phyloP scores from a whole-genome alignment of 1,140 invertebrate genomes.

The Habropoda laboriosa region DNA sequence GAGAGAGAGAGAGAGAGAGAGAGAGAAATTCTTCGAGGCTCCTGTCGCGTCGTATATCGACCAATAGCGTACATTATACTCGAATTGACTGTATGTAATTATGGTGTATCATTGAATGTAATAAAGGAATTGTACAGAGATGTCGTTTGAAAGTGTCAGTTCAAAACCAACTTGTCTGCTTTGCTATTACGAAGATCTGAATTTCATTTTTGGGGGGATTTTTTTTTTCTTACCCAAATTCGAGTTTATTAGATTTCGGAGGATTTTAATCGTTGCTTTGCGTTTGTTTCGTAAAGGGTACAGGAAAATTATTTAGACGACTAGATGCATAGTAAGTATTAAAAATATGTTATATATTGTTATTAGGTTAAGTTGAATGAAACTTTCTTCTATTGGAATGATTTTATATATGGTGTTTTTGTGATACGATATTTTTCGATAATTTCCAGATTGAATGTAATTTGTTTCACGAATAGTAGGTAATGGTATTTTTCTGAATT shows the following conservation, averaged over 20 bases:
- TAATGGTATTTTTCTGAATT: not conserved
- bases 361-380: no score
- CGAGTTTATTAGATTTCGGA: no score
- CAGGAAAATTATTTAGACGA: not conserved
- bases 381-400: no score
- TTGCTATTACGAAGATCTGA: not conserved
- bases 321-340: not conserved
- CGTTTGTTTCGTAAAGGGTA: no score
- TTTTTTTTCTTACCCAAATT: not conserved
- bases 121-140: slow-evolving; percentile 43
- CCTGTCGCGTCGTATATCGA: not conserved
- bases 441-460: no score
- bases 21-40: not conserved
- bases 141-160: not conserved
- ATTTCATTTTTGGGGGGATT: not conserved
- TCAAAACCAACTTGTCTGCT: not conserved
- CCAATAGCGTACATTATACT: slow-evolving; percentile 1
- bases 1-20: not conserved
- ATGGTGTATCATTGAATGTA: slow-evolving; percentile 32
- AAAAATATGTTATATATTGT: not conserved
- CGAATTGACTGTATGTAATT: slow-evolving; percentile 37
- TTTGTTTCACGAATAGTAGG: no score
- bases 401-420: no score
- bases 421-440: no score
- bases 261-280: not conserved